Percentiles rank a stretch among this genome's conserved stretches.
These are phyloP conservation scores for Taphrorychus bicolor DNA, from an alignment of 2,888 invertebrate species.

Conservation along the genomic window DNA sequence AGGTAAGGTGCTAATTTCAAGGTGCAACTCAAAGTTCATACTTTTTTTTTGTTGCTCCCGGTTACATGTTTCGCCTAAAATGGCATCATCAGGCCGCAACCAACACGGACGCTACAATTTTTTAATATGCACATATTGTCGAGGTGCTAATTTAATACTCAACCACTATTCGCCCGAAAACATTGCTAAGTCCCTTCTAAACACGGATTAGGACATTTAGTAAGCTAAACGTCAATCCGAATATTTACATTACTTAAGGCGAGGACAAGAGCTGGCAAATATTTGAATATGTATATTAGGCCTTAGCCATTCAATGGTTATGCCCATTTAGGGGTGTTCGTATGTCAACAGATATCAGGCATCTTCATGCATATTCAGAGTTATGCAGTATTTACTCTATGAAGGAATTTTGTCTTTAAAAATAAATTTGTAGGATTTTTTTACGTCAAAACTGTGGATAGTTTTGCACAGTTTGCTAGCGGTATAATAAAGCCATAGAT, in stretches of 20 bases:
- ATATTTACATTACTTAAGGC: slow-evolving; percentile 13
- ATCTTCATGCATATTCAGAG: neutral
- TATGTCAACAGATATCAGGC: neutral
- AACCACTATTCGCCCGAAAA: neutral
- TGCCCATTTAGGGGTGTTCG: neutral
- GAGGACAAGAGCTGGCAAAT: slow-evolving; percentile 5
- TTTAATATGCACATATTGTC: too few relatives aligned
- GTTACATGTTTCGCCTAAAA: too few relatives aligned
- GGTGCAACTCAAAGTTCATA: neutral
- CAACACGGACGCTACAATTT: too few relatives aligned
- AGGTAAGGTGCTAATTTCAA: too few relatives aligned
- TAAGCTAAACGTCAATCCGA: slow-evolving; percentile 7
- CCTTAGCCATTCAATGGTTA: neutral
- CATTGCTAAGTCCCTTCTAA: too few relatives aligned
- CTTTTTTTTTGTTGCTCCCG: neutral
- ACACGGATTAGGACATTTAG: slow-evolving; percentile 17
- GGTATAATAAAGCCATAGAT: too few relatives aligned
- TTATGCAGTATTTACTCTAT: neutral
- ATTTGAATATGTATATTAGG: slow-evolving; percentile 10
- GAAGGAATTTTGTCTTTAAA: too few relatives aligned
- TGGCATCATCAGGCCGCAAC: too few relatives aligned
- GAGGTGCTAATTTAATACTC: too few relatives aligned
- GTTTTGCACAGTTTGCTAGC: too few relatives aligned
- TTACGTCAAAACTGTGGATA: too few relatives aligned
- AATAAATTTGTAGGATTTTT: too few relatives aligned